These are phyloP conservation scores for Caretta caretta DNA, from an alignment of 2,113 vertebrate species.

Conservation along the genomic window DNA sequence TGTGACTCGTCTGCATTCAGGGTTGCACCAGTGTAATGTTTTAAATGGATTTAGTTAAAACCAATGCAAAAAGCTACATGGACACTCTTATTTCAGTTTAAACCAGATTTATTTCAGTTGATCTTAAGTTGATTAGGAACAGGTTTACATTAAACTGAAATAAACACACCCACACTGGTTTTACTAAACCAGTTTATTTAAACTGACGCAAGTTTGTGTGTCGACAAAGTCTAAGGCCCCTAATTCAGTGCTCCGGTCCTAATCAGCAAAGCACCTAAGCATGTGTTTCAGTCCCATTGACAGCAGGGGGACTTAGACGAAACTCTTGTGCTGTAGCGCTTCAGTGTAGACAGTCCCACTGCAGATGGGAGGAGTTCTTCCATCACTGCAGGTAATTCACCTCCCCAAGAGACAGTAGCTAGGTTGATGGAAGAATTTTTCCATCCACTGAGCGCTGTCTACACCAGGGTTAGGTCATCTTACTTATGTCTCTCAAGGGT, in stretches of 20 bases:
- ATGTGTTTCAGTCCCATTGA: fast-evolving
- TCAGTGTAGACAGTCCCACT: neutral
- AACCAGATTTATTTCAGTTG: neutral
- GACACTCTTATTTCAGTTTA: fast-evolving
- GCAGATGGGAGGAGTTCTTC: too few relatives aligned
- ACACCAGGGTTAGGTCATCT: neutral
- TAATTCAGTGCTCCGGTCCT: neutral
- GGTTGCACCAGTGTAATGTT: neutral
- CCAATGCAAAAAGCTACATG: fast-evolving
- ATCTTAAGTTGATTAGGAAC: neutral
- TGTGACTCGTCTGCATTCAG: fast-evolving
- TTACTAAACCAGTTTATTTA: neutral
- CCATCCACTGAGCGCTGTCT: neutral
- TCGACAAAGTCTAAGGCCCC: neutral
- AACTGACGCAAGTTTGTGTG: neutral
- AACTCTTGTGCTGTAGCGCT: neutral
- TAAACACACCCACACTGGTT: neutral
- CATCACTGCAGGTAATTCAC: neutral
- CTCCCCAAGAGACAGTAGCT: too few relatives aligned
- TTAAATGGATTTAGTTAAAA: neutral
- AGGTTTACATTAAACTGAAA: neutral
- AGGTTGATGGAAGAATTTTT: neutral
- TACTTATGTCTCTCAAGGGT: neutral
- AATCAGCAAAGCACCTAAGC: neutral
- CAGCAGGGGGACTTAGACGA: neutral